These are phyloP conservation scores for Paratrypauchen microcephalus DNA, from an alignment of 2,797 vertebrate species.

Conservation along the genomic window DNA sequence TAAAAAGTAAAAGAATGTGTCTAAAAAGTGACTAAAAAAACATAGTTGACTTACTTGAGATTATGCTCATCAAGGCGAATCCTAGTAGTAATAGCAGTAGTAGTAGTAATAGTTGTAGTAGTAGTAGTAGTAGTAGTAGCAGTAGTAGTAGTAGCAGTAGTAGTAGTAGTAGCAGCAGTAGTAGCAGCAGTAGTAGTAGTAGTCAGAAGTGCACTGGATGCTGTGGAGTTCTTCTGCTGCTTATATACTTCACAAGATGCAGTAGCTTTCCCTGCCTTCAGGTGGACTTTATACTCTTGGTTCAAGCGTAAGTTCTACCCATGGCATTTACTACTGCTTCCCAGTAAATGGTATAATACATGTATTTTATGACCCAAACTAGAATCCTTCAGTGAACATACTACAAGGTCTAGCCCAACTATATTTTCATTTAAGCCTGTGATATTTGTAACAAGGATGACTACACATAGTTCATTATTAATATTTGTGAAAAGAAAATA, in stretches of 20 bases:
- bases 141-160: conserved; percentile 1
- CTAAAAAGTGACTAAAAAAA: background rate
- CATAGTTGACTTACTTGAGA: background rate
- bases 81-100: no score
- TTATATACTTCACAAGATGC: background rate
- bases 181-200: background rate
- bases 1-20: background rate
- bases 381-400: background rate
- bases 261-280: background rate
- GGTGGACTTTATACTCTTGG: background rate
- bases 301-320: background rate
- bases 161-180: no score
- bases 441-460: no score
- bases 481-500: no score
- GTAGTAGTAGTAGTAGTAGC: background rate
- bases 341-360: background rate
- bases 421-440: background rate
- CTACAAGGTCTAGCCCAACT: no score
- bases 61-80: background rate
- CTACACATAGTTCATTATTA: no score
- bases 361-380: background rate
- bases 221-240: background rate
- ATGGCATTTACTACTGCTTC: background rate
- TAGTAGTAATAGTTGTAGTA: background rate
- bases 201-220: background rate